Base-by-base conservation (phyloP, 2,797 vertebrate species). In the Diplodus sargus region DNA sequence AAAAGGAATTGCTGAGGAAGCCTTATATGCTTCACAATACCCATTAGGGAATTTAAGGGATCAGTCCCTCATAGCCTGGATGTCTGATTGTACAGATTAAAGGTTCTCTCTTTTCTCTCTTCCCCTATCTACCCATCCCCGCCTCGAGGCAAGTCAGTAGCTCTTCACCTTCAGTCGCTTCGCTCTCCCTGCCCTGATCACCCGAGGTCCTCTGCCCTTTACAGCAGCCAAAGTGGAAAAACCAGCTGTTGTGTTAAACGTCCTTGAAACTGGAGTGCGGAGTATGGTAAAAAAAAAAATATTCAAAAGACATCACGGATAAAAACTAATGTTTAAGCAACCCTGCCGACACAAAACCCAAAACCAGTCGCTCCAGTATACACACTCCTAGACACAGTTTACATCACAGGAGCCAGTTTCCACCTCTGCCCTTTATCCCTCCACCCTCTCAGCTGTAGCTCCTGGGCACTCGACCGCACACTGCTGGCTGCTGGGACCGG, bases 11-110 rank as follows among this genome's bases (percentile, higher is more conserved):
- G 72, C 70, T 84, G 78, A 90, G 87, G 66, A 84, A 81, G 73
- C 59, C 80, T 87, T 70, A 72, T 70, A 68, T 86, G 79, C 81
- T 78, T 83, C 74, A 87, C 82, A 85, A 76, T 74, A 70, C 86
- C 86, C 85, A 87, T 74, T 66, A 60, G 85, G 84, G 81, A 85
- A 53, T 39, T 39, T 39, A 39, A 73, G 68, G 74, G 89, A 92
- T 95, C 90, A 89, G 76, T 67, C 83, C 76, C 81, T 83, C 82
- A 86, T 71, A 79, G 79, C 79, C 67, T 48, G 63, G 63, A 87
- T 87, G 76, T 87, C 84, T 91, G 85, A 88, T 90, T 86, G 85
- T 86, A 80, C 88, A 92, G 91, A 94, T 94, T 89, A 93, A 95
- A 94, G 90, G 74, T 67, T 88, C 86, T 86, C 71, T 81, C 69